A percentile compares a stretch with the other conserved stretches of the same genome.
Evolutionary conservation across 2,797 vertebrate genomes (phyloP).

Genomic region (Urocyon cinereoargenteus): DNA sequence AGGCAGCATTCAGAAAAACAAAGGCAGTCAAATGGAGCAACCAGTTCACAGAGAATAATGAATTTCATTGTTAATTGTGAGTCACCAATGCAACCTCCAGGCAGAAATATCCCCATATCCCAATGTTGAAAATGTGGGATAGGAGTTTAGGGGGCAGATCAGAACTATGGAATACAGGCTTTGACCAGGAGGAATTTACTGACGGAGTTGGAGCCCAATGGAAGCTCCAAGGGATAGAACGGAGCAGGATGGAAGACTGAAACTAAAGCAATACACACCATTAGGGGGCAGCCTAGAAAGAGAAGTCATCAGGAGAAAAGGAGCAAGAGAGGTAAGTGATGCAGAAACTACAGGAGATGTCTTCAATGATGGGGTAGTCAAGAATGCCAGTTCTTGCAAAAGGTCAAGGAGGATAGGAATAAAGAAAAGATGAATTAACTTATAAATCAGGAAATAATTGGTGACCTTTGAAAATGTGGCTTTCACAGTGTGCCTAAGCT

Average conservation of each 20-base stretch:
- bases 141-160: neutral
- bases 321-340: neutral
- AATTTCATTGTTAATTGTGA: neutral
- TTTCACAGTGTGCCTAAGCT: neutral
- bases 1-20: neutral
- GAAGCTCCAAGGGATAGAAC: neutral
- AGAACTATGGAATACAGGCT: neutral
- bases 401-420: slow-evolving; percentile 28
- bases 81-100: neutral
- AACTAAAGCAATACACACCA: neutral
- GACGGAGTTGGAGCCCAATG: neutral
- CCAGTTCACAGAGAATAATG: neutral
- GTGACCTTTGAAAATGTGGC: neutral
- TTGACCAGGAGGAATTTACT: neutral
- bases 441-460: slow-evolving; percentile 39
- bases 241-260: neutral
- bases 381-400: neutral
- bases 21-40: neutral
- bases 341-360: neutral
- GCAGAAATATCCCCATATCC: neutral
- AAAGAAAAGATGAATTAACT: slow-evolving; percentile 56
- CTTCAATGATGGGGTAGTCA: neutral
- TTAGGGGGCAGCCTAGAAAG: neutral
- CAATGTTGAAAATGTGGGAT: neutral
- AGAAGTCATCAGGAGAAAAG: neutral